Percentiles rank a stretch among this genome's conserved stretches.
phyloP scores from a whole-genome alignment of 2,888 invertebrate genomes.

The Megaustenia siamemsis region DNA sequence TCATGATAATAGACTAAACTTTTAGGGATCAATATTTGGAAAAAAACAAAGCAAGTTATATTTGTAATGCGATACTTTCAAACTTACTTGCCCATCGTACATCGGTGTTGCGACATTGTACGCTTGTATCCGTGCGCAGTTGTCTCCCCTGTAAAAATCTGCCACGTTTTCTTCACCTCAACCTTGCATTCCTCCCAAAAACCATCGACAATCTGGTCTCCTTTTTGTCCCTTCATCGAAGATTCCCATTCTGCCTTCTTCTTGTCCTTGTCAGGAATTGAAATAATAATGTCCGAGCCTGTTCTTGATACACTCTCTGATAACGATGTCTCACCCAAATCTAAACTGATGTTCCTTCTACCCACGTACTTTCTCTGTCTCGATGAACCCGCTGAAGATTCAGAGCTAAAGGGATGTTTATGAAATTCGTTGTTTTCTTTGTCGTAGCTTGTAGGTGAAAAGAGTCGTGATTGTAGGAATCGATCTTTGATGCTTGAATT shows the following conservation, averaged over 20 bases:
- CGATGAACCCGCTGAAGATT: too few species aligned
- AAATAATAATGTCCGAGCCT: neutral
- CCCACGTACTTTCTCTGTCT: too few species aligned
- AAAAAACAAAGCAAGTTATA: too few species aligned
- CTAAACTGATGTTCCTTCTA: too few species aligned
- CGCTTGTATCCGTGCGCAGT: constrained; percentile 48
- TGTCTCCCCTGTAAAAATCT: constrained; percentile 34
- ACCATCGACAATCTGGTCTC: too few species aligned
- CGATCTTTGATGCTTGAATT: too few species aligned
- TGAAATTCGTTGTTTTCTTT: neutral
- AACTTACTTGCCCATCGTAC: constrained; percentile 22
- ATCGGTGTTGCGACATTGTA: neutral
- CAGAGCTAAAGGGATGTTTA: too few species aligned
- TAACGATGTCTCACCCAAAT: too few species aligned
- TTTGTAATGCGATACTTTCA: too few species aligned
- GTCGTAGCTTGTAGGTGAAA: neutral
- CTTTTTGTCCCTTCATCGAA: neutral
- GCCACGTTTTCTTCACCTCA: neutral
- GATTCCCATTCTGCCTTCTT: neutral
- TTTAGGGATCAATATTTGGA: too few species aligned
- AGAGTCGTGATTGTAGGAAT: neutral
- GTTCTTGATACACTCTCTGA: neutral
- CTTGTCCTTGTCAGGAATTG: neutral
- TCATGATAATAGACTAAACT: too few species aligned
- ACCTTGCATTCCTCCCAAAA: neutral